Base-by-base conservation (phyloP, 2,113 vertebrate species). In the Chaenogobius annularis region DNA sequence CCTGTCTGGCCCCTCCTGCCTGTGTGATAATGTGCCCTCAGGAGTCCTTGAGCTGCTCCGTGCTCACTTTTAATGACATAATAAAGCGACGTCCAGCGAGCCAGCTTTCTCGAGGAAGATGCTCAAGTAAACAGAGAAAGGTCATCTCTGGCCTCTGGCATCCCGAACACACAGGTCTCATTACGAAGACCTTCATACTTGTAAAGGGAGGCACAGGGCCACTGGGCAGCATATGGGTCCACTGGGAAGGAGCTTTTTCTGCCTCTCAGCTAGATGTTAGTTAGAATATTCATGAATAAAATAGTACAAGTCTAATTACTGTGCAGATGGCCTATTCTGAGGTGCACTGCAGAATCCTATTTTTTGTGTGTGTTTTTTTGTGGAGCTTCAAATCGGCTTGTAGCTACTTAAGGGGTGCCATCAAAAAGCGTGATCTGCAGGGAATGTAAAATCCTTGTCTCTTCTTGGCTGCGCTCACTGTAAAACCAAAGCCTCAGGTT, bases 91-190 rank as follows among this genome's bases (percentile, higher is more conserved):
- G 75, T 72, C 75, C 70, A 55, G 46, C 68, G 55, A 48, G 56
- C 76, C 73, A 77, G 70, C 67, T 85, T 73, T 75, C 62, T 37
- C 48, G 55, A 67, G 68, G 59, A 78, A 72, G 65, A 80, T 40
- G 35, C 58, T 83, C 68, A 79, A 82, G 79, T 79, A 80, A 84
- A 83, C 79, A 84, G 50, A 59, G 70, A 77, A 85, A 85, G 78
- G 85, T 86, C 75, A 86, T n/a, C 19, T 64, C 37, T 85, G 66
- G 77, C 87, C 83, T 77, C 69, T 73, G 81, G 83, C 72, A 67
- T 72, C 66, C 52, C 76, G 75, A 54, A 31, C 55, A 73, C 61
- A 80, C 66, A 80, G 22, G 59, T 50, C 70, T 85, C 73, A 80
- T 77, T 79, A 79, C 73, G 74, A 66, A 78, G 73, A 72, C 59